Conservation (phyloP, 2,113 vertebrate species). For the Dermatemys mawii region DNA sequence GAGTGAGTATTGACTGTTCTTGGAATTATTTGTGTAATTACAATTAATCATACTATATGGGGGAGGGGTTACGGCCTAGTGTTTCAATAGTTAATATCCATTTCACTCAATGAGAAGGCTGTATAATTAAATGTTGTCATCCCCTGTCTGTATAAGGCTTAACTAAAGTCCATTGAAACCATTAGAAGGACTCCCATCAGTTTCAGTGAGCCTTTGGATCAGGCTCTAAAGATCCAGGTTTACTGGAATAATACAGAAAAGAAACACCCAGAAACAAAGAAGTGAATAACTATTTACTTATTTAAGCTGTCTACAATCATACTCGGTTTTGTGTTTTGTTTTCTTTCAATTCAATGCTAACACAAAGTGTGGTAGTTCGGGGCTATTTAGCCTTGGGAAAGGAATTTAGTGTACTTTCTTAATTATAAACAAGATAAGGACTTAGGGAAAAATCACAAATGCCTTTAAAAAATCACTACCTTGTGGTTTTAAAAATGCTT, state of each 20-base stretch:
- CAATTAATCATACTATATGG: not conserved
- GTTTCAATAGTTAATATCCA: not conserved
- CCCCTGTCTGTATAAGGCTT: not conserved
- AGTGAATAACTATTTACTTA: slow-evolving; percentile 16
- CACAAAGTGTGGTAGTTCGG: slow-evolving; percentile 27
- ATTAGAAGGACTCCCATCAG: not conserved
- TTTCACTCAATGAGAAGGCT: not conserved
- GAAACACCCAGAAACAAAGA: not conserved
- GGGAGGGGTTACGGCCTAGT: not conserved
- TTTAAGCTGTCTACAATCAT: slow-evolving; percentile 44
- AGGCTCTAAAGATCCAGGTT: not conserved
- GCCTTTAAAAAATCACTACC: not conserved
- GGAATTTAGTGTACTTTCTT: slow-evolving; percentile 60
- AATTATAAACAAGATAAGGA: slow-evolving; percentile 70
- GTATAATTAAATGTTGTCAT: not conserved
- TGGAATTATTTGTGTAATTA: not conserved
- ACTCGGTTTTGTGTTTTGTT: slow-evolving; percentile 45
- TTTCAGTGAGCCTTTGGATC: not conserved
- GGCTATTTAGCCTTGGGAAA: slow-evolving; percentile 52
- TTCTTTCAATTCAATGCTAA: not conserved
- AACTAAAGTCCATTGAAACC: not conserved
- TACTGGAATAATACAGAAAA: not conserved
- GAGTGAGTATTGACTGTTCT: slow-evolving; percentile 7
- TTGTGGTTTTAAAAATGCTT: slow-evolving; percentile 13
- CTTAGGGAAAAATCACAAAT: slow-evolving; percentile 57